These are phyloP conservation scores for Ploceus nigricollis DNA, from an alignment of 2,113 vertebrate genomes.

Conservation along the genomic window DNA sequence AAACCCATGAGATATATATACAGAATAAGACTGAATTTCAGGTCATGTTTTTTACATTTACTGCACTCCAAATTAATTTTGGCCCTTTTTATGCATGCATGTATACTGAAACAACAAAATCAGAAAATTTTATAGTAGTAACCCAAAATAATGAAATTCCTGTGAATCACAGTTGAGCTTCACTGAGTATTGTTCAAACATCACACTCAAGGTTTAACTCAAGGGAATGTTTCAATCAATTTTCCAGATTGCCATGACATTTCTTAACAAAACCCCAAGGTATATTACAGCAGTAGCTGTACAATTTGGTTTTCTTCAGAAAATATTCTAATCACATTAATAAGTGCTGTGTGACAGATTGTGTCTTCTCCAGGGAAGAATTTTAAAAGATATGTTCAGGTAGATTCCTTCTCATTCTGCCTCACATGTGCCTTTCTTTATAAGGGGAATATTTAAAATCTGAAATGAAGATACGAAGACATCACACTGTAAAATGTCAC, in stretches of 20 bases:
- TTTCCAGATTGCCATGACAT: constrained; percentile 8
- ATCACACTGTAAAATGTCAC: not conserved
- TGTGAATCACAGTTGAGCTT: not conserved
- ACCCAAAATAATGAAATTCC: not conserved
- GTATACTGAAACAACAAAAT: not conserved
- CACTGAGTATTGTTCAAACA: not conserved
- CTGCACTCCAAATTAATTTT: not conserved
- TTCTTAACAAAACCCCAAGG: constrained; percentile 12
- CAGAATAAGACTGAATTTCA: not conserved
- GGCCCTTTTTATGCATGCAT: not conserved
- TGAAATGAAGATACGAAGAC: not conserved
- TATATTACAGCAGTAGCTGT: not conserved
- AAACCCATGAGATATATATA: not conserved
- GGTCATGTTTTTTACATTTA: not conserved
- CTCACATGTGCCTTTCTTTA: not conserved
- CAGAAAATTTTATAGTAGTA: not conserved
- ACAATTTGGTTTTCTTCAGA: constrained; percentile 13
- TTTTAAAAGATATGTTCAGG: not conserved
- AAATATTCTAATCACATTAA: constrained; percentile 32
- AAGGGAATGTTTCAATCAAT: not conserved
- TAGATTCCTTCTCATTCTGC: not conserved
- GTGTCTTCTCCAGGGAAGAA: not conserved
- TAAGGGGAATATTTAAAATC: not conserved
- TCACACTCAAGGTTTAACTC: not conserved
- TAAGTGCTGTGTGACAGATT: not conserved